These are phyloP conservation scores for Parelbella ahira DNA, from an alignment of 2,888 invertebrate genomes.

Conservation along the genomic window DNA sequence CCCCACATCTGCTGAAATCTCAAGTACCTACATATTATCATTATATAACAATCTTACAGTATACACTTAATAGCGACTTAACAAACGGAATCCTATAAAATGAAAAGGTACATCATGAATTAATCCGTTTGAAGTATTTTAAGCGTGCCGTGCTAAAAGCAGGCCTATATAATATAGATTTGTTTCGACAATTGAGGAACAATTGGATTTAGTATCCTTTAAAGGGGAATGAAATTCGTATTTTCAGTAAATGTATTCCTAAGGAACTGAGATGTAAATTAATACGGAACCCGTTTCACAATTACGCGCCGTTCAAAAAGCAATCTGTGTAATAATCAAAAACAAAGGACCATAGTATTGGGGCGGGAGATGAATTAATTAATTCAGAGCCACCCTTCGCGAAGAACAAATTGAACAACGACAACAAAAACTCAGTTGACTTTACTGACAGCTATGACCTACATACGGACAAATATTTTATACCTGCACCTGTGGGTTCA, in stretches of 20 bases:
- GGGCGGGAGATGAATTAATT: constrained; percentile 31
- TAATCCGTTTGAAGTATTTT: background rate
- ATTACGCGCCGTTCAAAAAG: constrained; percentile 26
- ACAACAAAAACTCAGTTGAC: constrained; percentile 26
- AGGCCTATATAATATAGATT: constrained; percentile 8
- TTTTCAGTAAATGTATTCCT: constrained; percentile 23
- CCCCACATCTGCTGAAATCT: no score
- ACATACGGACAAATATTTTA: no score
- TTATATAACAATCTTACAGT: no score
- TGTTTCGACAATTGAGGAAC: constrained; percentile 14
- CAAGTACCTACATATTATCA: no score
- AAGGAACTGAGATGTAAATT: constrained; percentile 21
- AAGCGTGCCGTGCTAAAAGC: constrained; percentile 11
- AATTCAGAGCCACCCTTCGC: constrained; percentile 24
- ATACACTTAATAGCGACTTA: no score
- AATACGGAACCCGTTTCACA: constrained; percentile 25
- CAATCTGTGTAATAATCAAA: constrained; percentile 32
- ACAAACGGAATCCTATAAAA: no score
- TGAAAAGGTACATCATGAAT: no score
- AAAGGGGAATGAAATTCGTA: constrained; percentile 16
- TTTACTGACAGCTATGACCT: background rate
- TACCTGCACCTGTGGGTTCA: no score
- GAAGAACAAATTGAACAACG: constrained; percentile 26
- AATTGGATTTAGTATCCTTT: constrained; percentile 24
- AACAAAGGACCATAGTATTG: constrained; percentile 31